These are phyloP conservation scores for Pavo muticus DNA, from an alignment of 2,113 vertebrate genomes.

Conservation along the genomic window DNA sequence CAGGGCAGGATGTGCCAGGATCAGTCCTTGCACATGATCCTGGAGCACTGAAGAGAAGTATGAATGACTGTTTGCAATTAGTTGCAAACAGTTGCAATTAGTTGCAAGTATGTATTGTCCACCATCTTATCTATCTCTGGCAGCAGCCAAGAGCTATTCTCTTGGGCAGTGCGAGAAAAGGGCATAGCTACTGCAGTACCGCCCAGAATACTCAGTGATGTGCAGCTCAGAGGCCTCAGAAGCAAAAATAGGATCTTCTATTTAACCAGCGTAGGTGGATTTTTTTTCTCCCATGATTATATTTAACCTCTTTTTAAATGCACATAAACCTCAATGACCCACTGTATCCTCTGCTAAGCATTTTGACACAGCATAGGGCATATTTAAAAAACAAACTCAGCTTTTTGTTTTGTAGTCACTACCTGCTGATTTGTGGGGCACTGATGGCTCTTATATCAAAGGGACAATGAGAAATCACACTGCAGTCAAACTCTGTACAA, in stretches of 20 bases:
- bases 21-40: background rate
- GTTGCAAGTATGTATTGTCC: background rate
- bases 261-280: background rate
- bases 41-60: background rate
- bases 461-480: background rate
- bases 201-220: background rate
- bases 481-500: background rate
- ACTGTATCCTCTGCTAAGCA: background rate
- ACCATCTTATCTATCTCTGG: background rate
- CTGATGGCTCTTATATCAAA: background rate
- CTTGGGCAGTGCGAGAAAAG: background rate
- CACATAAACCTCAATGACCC: background rate
- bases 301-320: background rate
- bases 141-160: background rate
- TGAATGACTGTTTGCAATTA: background rate
- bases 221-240: accelerated
- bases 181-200: accelerated
- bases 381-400: background rate
- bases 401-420: background rate
- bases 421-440: background rate
- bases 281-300: background rate
- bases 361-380: background rate
- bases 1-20: background rate
- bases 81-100: background rate
- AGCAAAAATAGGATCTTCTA: background rate